Conservation (phyloP, 2,888 invertebrate genomes). For the Harpagoxenus sublaevis region DNA sequence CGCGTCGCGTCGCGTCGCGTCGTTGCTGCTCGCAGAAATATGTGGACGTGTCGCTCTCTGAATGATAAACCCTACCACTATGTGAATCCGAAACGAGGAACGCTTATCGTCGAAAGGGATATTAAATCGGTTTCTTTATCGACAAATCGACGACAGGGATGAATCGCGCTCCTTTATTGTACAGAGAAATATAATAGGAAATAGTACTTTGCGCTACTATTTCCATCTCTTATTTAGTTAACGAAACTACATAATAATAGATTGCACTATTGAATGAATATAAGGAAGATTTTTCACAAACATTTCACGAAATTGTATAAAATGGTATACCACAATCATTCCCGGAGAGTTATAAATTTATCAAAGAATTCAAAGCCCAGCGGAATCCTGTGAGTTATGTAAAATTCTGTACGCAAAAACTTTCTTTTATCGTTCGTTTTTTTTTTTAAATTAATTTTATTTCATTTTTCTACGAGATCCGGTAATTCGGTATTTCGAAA, state of each 20-base stretch:
- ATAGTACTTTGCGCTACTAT: not conserved
- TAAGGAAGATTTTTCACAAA: not conserved
- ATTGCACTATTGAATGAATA: not conserved
- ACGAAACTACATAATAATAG: not conserved
- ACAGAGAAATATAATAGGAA: not conserved
- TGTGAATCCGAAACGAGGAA: not conserved
- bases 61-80: constrained; percentile 21
- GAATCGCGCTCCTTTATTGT: not conserved
- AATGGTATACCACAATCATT: too few species aligned
- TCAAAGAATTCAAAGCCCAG: not conserved
- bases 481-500: constrained; percentile 15
- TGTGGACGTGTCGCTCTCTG: constrained; percentile 16
- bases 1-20: constrained; percentile 5
- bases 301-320: not conserved
- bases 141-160: not conserved
- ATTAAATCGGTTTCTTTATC: not conserved
- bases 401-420: not conserved
- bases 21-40: constrained; percentile 8
- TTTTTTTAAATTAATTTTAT: not conserved
- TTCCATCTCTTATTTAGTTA: not conserved
- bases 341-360: not conserved
- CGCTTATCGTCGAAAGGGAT: not conserved
- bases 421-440: not conserved
- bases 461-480: not conserved
- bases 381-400: not conserved